Base-by-base conservation (phyloP, 2,888 invertebrate genomes). In the Germaria angustata region DNA sequence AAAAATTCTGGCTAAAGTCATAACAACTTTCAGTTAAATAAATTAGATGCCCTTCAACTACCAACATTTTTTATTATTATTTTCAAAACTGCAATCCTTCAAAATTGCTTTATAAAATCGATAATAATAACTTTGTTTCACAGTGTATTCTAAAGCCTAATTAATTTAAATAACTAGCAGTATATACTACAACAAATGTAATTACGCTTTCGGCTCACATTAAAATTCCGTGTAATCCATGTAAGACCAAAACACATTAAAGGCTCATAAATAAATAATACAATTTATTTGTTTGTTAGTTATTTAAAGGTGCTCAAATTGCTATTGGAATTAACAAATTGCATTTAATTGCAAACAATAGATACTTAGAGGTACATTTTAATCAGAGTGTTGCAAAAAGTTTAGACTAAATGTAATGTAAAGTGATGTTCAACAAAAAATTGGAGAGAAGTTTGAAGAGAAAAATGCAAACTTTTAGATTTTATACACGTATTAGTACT, bases 251-350 rank as follows among this genome's bases (percentile, higher is more conserved):
- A 53, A 73, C 22, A 28, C 20, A 53, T 20, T 57, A 17, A 44
- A 9, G 39, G 28, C 76, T 78, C 53, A 78, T 55, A 55, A 53
- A 66, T 66, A 55, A 68, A 39, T 34, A 68, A 53, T 53, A 39
- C 39, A 53, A 39, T 39, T 28, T 39, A 68, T 24, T 28, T 68
- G 68, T 11, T 24, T 68, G 34, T 24, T 17, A 22, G 24, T n/a
- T 49, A 15, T 51, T 53, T 41, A 39, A 68, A 13, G 22, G 15
- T 63, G 24, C 15, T 49, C 53, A 41, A 39, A 53, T 17, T 22
- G 20, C 2, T 65, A 4, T n/a, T 11, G 34, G 4, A 36, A 15
- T 1, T n/a, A 36, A 66, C 32, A 13, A 49, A 36, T 24, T 51
- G 11, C 11, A 34, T 51, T 24, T 66, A 49, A 2, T 36, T 22